Evolutionary conservation across 2,888 invertebrate species (phyloP).

Genomic region (Crematogaster levior): DNA sequence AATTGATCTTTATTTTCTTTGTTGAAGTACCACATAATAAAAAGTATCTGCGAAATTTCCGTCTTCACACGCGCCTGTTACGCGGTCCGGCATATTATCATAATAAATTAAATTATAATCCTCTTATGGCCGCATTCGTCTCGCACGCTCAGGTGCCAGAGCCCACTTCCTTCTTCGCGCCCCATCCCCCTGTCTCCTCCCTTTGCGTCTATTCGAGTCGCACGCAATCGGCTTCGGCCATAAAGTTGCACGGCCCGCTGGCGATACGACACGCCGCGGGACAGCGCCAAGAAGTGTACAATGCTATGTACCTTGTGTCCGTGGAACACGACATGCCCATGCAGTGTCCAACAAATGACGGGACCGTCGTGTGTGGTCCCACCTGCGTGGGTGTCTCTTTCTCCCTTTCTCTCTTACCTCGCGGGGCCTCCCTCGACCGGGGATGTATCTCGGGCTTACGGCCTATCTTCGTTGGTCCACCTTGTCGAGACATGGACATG

Average conservation of each 20-base stretch:
- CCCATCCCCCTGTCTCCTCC: not conserved
- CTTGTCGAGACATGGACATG: conserved; percentile 68
- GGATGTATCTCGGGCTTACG: conserved; percentile 52
- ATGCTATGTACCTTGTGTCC: conserved; percentile 79
- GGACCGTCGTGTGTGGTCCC: conserved; percentile 84
- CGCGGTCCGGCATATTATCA: conserved; percentile 30
- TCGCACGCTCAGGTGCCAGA: conserved; percentile 37
- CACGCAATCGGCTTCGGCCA: conserved; percentile 79
- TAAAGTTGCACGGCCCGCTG: conserved; percentile 78
- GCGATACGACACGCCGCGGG: conserved; percentile 80
- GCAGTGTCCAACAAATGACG: conserved; percentile 84
- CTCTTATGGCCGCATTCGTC: conserved; percentile 47
- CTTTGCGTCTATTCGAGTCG: conserved; percentile 74
- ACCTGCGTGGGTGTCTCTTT: conserved; percentile 81
- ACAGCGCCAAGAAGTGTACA: conserved; percentile 82
- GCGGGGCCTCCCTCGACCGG: conserved; percentile 27
- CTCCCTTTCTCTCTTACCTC: conserved; percentile 31
- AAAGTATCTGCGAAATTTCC: not conserved
- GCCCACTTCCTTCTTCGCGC: conserved; percentile 9
- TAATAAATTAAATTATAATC: conserved; percentile 52
- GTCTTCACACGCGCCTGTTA: not conserved
- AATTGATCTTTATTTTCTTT: not conserved
- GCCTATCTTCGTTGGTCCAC: conserved; percentile 65
- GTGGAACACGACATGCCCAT: conserved; percentile 81
- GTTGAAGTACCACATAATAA: not conserved